Percentiles rank a stretch among this genome's conserved stretches.
phyloP scores from a whole-genome alignment of 2,888 invertebrate species.

The Epinotia ramella region DNA sequence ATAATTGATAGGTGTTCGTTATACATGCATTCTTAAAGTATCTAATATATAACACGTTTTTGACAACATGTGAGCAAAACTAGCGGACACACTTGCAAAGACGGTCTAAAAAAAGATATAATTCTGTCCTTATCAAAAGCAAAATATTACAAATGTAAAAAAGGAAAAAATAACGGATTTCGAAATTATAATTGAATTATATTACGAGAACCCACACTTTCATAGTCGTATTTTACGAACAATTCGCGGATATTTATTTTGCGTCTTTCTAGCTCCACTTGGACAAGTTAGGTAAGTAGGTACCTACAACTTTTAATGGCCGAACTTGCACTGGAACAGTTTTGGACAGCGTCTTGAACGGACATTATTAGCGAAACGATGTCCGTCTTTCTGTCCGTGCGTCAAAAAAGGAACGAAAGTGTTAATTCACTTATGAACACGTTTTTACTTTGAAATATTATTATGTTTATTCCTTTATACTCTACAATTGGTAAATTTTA shows the following conservation, averaged over 20 bases:
- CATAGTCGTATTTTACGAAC: neutral
- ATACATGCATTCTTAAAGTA: too few relatives aligned
- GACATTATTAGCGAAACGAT: conserved; percentile 38
- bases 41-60: too few relatives aligned
- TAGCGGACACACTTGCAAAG: too few relatives aligned
- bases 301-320: conserved; percentile 42
- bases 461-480: too few relatives aligned
- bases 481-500: too few relatives aligned
- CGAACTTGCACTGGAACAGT: conserved; percentile 33
- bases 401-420: neutral
- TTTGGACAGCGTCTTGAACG: conserved; percentile 16
- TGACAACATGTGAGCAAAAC: too few relatives aligned
- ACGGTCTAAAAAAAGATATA: too few relatives aligned
- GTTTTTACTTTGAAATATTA: neutral
- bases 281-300: conserved; percentile 28
- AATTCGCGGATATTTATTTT: conserved; percentile 22
- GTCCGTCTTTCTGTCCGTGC: neutral
- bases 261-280: conserved; percentile 11
- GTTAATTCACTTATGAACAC: neutral
- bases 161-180: too few relatives aligned
- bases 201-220: neutral
- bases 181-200: neutral
- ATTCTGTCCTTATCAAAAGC: too few relatives aligned
- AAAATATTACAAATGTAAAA: too few relatives aligned
- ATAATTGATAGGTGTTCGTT: too few relatives aligned